Conservation (phyloP, 2,113 vertebrate genomes). For the Limnothrissa miodon region DNA sequence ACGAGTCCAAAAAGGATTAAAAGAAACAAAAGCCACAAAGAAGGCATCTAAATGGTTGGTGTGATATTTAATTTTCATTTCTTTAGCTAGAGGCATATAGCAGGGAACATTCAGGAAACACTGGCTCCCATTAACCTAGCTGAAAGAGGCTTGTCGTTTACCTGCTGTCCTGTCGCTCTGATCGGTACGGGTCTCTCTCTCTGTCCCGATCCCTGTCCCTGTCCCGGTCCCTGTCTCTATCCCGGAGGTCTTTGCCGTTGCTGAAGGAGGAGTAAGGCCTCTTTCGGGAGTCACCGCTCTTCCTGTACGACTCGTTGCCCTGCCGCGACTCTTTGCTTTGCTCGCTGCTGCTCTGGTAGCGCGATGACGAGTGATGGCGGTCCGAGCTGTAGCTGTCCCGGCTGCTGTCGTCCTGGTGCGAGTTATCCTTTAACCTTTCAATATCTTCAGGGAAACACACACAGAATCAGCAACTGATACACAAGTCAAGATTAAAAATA, state of each 20-base stretch:
- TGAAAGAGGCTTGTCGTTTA: no score
- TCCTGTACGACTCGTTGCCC: conserved; percentile 81
- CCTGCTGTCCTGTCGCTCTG: conserved; percentile 77
- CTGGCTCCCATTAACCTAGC: no score
- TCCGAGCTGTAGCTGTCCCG: conserved; percentile 97
- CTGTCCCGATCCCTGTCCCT: conserved; percentile 27
- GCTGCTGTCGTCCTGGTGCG: conserved; percentile 94
- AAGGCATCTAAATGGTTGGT: background rate
- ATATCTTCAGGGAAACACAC: conserved; percentile 77
- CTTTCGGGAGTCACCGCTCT: conserved; percentile 82
- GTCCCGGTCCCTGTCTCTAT: no score
- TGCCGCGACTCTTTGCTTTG: conserved; percentile 86
- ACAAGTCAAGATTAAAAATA: background rate
- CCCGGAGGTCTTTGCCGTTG: conserved; percentile 96
- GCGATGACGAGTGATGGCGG: conserved; percentile 79
- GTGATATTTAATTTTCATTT: background rate
- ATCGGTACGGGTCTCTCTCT: conserved; percentile 90
- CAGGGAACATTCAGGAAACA: no score
- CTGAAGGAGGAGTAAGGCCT: conserved; percentile 89
- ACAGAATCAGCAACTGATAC: no score
- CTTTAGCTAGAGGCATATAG: background rate
- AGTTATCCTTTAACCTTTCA: conserved; percentile 86
- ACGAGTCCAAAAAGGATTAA: background rate
- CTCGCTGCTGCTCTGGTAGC: conserved; percentile 82
- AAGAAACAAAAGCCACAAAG: background rate